A percentile compares a stretch with the other conserved stretches of the same genome.
Conservation (phyloP, 2,113 vertebrate species). For the Lonchura striata region DNA sequence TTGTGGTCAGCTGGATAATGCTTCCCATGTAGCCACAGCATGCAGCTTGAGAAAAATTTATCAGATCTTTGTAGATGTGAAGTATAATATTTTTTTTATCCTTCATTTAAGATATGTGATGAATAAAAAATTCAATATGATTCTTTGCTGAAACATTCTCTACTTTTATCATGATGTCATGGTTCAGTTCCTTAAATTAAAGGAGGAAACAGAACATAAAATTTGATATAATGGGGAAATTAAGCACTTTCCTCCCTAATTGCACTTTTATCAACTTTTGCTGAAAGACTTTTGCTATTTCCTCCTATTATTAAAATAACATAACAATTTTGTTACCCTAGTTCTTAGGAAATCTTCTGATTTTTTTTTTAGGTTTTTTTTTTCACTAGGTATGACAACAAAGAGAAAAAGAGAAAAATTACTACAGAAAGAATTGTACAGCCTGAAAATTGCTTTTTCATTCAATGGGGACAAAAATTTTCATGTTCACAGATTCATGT, state of each 20-base stretch:
- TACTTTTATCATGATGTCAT: not conserved
- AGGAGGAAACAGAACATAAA: conserved; percentile 5
- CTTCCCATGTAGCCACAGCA: not conserved
- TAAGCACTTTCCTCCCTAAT: not conserved
- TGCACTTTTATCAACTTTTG: not conserved
- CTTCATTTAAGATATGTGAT: not conserved
- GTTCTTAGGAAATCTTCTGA: not conserved
- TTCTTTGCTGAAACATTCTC: not conserved
- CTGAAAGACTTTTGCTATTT: not conserved
- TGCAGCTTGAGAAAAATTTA: not conserved
- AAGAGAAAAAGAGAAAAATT: not conserved
- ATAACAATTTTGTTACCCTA: not conserved
- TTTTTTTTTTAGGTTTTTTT: not conserved
- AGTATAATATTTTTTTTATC: not conserved
- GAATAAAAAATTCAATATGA: not conserved
- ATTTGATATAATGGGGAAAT: not conserved
- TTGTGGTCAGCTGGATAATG: not conserved
- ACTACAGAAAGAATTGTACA: not conserved
- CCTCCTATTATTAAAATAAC: not conserved
- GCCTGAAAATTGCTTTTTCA: not conserved
- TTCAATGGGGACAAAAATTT: not conserved
- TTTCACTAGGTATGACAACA: not conserved
- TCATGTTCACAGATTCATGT: not conserved
- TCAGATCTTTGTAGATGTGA: not conserved
- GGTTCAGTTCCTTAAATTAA: not conserved